Evolutionary conservation across 1,140 invertebrate species (phyloP).

Genomic region (Drosophila truncata): DNA sequence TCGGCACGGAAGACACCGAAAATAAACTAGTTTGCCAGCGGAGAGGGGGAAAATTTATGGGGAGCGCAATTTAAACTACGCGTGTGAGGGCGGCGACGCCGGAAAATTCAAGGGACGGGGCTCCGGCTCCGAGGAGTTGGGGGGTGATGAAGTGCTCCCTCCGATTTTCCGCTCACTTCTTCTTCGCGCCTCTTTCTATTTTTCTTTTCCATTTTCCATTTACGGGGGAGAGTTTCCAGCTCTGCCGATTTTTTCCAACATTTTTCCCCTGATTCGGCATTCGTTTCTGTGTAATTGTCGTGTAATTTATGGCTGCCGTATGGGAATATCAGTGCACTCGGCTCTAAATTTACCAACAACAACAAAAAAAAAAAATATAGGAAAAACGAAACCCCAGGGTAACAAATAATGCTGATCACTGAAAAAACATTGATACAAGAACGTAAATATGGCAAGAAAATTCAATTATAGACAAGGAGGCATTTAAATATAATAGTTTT

Average conservation of each 20-base stretch:
- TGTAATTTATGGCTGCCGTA: constrained; percentile 77
- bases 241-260: constrained; percentile 39
- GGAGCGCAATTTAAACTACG: constrained; percentile 79
- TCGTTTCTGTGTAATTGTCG: constrained; percentile 72
- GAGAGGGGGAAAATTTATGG: constrained; percentile 68
- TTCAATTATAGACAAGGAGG: fast-evolving
- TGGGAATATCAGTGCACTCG: constrained; percentile 79
- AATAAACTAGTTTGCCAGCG: constrained; percentile 45
- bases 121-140: constrained; percentile 21
- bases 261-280: constrained; percentile 22
- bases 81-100: constrained; percentile 60
- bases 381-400: background rate
- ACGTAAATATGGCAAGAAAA: background rate
- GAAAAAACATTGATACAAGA: background rate
- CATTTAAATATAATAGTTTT: background rate
- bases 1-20: constrained; percentile 39
- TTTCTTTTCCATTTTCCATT: constrained; percentile 16
- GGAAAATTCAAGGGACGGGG: constrained; percentile 2
- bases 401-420: constrained; percentile 10
- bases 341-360: constrained; percentile 72
- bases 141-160: constrained; percentile 69
- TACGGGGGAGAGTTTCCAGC: constrained; percentile 18
- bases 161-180: constrained; percentile 61
- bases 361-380: too few relatives aligned
- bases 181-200: constrained; percentile 32